phyloP scores from a whole-genome alignment of 2,113 vertebrate genomes.

The Perognathus longimembris region DNA sequence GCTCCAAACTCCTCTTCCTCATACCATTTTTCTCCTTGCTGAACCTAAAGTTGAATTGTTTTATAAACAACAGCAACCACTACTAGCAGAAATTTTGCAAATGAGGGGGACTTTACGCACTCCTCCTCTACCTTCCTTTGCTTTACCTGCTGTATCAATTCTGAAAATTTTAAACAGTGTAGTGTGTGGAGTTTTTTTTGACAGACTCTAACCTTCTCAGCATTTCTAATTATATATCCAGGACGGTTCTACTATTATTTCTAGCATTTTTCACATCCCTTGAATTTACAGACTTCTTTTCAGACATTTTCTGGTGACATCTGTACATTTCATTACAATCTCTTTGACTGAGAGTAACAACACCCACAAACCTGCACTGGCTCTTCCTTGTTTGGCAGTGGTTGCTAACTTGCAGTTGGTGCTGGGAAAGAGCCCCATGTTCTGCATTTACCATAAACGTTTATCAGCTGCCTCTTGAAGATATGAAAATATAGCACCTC shows the following conservation, averaged over 20 bases:
- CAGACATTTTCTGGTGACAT: conserved; percentile 49
- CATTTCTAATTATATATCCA: conserved; percentile 45
- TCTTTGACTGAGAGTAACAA: conserved; percentile 17
- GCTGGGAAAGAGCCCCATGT: not conserved
- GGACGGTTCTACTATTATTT: conserved; percentile 56
- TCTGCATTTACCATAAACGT: not conserved
- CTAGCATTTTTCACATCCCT: conserved; percentile 49
- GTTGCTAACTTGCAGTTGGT: conserved; percentile 28
- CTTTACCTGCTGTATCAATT: not conserved
- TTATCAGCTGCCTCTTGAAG: not conserved
- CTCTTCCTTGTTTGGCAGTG: not conserved
- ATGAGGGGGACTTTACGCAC: not conserved
- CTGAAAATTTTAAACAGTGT: conserved; percentile 13
- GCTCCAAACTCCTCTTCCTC: not conserved
- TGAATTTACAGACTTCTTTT: conserved; percentile 25
- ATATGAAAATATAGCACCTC: not conserved
- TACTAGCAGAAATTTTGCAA: conserved; percentile 16
- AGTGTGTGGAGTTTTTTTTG: conserved; percentile 9
- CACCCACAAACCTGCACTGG: not conserved
- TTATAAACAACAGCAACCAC: not conserved
- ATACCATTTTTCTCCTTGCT: not conserved
- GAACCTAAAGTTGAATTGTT: conserved; percentile 31
- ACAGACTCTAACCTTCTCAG: conserved; percentile 14
- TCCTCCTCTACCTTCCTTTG: not conserved
- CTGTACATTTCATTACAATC: not conserved